phyloP scores from a whole-genome alignment of 2,113 vertebrate genomes.

The Oncorhynchus tshawytscha region DNA sequence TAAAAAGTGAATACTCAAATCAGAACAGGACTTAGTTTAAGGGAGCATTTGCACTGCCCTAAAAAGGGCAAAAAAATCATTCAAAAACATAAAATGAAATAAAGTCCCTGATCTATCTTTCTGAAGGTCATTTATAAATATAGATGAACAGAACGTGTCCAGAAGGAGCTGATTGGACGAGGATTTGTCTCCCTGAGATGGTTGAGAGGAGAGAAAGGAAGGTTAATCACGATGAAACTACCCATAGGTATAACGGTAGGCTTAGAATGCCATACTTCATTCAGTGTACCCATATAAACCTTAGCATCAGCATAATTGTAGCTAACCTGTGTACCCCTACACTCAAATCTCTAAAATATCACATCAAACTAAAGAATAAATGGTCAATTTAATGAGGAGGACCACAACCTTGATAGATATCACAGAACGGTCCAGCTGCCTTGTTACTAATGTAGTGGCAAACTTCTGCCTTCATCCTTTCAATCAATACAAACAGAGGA shows the following conservation, averaged over 20 bases:
- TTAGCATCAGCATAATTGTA: conserved; percentile 65
- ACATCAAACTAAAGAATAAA: conserved; percentile 68
- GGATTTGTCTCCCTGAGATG: conserved; percentile 48
- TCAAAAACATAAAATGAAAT: conserved; percentile 30
- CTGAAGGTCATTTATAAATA: conserved; percentile 60
- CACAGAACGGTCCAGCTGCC: conserved; percentile 55
- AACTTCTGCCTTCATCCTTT: conserved; percentile 42
- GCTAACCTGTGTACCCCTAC: conserved; percentile 62
- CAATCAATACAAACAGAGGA: conserved; percentile 25
- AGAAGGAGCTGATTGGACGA: conserved; percentile 43
- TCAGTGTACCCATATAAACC: conserved; percentile 52
- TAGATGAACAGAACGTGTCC: conserved; percentile 30
- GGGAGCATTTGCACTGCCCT: conserved; percentile 39
- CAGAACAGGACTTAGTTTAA: conserved; percentile 28
- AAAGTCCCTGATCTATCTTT: conserved; percentile 40
- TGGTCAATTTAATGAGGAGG: conserved; percentile 70
- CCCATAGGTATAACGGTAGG: conserved; percentile 48
- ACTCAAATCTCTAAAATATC: conserved; percentile 72
- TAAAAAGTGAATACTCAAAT: conserved; percentile 13
- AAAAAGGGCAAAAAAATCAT: conserved; percentile 39
- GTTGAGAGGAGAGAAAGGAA: conserved; percentile 42
- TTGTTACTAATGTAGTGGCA: conserved; percentile 47
- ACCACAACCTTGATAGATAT: conserved; percentile 65
- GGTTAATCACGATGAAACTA: conserved; percentile 70
- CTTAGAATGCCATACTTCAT: conserved; percentile 53